Evolutionary conservation across 2,888 invertebrate species (phyloP), one percentile per base, ranked within the genome.

Genomic region (Chouioia cunea): DNA sequence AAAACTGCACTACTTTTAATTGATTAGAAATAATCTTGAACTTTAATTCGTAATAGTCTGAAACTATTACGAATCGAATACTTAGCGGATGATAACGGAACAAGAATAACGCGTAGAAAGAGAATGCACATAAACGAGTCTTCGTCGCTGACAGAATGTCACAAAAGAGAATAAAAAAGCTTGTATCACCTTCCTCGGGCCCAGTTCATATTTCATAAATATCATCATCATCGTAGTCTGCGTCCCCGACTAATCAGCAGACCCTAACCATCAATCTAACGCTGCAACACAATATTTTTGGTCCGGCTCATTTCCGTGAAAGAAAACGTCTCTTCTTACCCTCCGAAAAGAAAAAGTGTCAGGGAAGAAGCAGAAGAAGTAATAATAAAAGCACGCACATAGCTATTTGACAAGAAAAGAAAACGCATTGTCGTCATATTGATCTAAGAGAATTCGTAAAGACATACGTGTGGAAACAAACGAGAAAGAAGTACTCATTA

Each of bases 291-390:
- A 10, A 43, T 22, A 52, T 10, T 10, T 22, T 44, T 63, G n/a
- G 60, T 63, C 53, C 43, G 53, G 14, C 44, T 63, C 53, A 70
- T 73, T 75, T 71, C 73, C 70, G 70, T 54, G 65, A 66, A 74
- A 73, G 73, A 76, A 75, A 74, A 74, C 73, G 74, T 71, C 65
- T 74, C 12, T 36, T 36, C 36, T n/a, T n/a, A n/a, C 22, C 23
- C 59, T 4, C n/a, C 47, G 59, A 6, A 12, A 46, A 47, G 16
- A 27, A 27, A 27, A 16, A 23, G 44, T 43, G 46, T 20, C 58
- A 18, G 20, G 15, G 2, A 53, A 10, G 36, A 18, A 43, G 18
- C 2, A 59, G n/a, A n/a, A 43, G 27, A 50, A 36, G n/a, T n/a
- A n/a, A n/a, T n/a, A n/a, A n/a, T n/a, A 36, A 36, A 36, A 6